Base-by-base conservation (phyloP, 2,797 vertebrate species). In the Arremon brunneinucha region DNA sequence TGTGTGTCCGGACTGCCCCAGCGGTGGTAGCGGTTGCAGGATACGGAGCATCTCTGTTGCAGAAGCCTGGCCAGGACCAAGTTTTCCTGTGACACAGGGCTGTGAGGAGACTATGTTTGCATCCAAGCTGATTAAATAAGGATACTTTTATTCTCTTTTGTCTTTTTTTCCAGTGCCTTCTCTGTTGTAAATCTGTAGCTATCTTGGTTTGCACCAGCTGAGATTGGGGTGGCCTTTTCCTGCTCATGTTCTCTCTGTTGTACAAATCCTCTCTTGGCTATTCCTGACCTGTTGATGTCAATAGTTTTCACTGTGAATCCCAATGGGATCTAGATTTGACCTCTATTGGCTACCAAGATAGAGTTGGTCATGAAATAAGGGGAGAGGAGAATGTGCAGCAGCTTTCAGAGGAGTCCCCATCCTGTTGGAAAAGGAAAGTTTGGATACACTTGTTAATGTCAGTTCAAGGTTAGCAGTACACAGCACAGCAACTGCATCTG, bases 391-490 rank as follows among this genome's bases (percentile, higher is more conserved):
- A 89, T 1, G 11, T 79, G 85, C 77, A 79, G 83, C 47, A 1
- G 4, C 39, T 67, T 41, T 32, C 83, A 56, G 74, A 86, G 70
- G 52, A 77, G 39, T 70, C 53, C 56, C 28, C 21, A 5, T 74
- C 77, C 86, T 49, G 37, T 1, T 59, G 56, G 83, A 46, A 90
- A 89, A 64, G 53, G 56, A 67, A 93, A 93, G 76, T 96, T 92
- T 75, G 39, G 68, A 80, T 53, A 20, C 22, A 18, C 41, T 95
- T 76, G 81, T 41, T 90, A 95, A 94, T 94, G 89, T 94, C 94
- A 95, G 64, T 92, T 94, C 96, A 97, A 96, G 93, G 94, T 96
- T 81, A 96, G 71, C 84, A 87, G 77, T 37, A 68, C 59, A 47
- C 63, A 93, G 89, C 67, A 82, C 83, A 91, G 90, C 35, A 77